A percentile compares a stretch with the other conserved stretches of the same genome.
Conservation (phyloP, 2,888 invertebrate genomes). For the Morinoia aosen region DNA sequence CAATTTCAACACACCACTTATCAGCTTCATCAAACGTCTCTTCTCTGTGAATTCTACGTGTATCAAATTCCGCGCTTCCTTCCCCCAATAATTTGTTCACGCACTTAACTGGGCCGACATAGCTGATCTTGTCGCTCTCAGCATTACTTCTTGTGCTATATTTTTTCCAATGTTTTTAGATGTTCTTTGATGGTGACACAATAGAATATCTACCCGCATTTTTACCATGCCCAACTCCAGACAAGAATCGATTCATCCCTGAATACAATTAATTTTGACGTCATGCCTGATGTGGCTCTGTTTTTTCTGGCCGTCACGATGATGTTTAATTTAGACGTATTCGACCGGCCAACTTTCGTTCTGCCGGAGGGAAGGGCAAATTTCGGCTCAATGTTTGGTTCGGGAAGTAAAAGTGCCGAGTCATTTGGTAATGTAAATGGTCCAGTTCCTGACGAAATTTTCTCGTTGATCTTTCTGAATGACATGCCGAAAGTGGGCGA, state of each 20-base stretch:
- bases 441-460: slow-evolving; percentile 5
- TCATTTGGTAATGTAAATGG: slow-evolving; percentile 1
- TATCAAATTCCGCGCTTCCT: background rate
- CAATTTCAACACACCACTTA: background rate
- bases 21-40: background rate
- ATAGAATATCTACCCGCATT: background rate
- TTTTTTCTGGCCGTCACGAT: background rate
- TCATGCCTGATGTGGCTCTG: background rate
- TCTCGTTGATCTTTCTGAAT: background rate
- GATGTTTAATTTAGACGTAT: background rate
- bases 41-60: background rate
- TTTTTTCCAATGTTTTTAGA: background rate
- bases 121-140: background rate
- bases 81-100: background rate
- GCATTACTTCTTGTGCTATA: background rate
- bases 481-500: background rate
- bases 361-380: slow-evolving; percentile 2
- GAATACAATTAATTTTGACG: background rate
- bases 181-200: background rate
- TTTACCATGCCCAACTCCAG: background rate
- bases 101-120: background rate
- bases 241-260: background rate
- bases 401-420: background rate
- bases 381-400: background rate
- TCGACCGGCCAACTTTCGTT: background rate